phyloP scores from a whole-genome alignment of 2,888 invertebrate genomes.

The Leptinotarsa haldemani region DNA sequence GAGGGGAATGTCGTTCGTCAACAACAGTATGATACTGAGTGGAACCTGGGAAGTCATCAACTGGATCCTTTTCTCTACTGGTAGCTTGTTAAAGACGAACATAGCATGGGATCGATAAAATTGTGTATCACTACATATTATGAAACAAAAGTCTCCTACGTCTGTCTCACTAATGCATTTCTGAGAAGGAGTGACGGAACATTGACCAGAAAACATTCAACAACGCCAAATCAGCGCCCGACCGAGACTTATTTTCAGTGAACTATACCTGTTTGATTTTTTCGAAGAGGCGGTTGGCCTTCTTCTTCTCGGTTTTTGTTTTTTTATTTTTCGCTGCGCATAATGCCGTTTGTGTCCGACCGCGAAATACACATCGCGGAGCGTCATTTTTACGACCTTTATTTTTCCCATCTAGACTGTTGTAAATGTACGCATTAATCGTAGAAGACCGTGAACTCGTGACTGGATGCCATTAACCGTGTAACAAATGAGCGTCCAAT shows the following conservation, averaged over 20 bases:
- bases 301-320: conserved; percentile 24
- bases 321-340: conserved; percentile 17
- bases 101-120: no score
- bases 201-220: not conserved
- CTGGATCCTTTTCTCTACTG: no score
- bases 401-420: conserved; percentile 31
- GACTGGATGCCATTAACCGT: conserved; percentile 34
- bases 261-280: conserved; percentile 40
- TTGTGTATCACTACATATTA: no score
- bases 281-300: conserved; percentile 39
- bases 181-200: no score
- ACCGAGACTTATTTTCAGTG: not conserved
- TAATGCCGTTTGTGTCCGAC: conserved; percentile 23
- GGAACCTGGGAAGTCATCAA: no score
- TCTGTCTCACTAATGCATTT: no score
- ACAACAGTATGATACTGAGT: no score
- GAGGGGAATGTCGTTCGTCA: no score
- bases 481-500: conserved; percentile 25
- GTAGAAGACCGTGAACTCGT: conserved; percentile 39
- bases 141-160: no score
- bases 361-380: conserved; percentile 2
- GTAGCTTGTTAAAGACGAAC: no score
- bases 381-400: conserved; percentile 32
- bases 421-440: conserved; percentile 35
- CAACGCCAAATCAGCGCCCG: not conserved